A percentile compares a stretch with the other conserved stretches of the same genome.
These are phyloP conservation scores for Hepsetus odoe DNA, from an alignment of 2,113 vertebrate genomes.

Conservation along the genomic window DNA sequence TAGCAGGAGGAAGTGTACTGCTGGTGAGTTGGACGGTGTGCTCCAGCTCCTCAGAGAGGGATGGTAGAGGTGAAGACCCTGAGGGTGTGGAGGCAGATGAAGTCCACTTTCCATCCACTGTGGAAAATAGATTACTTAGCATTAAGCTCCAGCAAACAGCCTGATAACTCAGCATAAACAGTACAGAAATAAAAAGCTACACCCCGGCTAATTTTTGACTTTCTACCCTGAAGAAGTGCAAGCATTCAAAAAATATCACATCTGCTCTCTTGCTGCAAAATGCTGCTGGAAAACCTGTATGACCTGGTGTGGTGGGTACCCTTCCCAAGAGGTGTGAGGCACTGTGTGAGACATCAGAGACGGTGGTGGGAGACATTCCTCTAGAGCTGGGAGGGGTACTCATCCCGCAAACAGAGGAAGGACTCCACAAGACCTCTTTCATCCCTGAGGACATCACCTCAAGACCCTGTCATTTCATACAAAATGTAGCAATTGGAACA, in stretches of 20 bases:
- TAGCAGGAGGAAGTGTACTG: conserved; percentile 45
- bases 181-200: neutral
- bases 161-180: neutral
- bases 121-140: conserved; percentile 13
- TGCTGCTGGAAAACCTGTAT: conserved; percentile 29
- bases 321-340: conserved; percentile 76
- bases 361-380: conserved; percentile 63
- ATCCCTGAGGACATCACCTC: conserved; percentile 53
- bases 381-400: conserved; percentile 81
- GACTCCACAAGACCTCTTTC: conserved; percentile 84
- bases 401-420: conserved; percentile 86
- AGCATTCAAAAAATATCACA: neutral
- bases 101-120: conserved; percentile 80
- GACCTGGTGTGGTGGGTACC: conserved; percentile 79
- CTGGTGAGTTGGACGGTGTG: conserved; percentile 68
- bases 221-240: neutral
- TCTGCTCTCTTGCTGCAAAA: neutral
- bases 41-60: conserved; percentile 75
- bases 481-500: neutral
- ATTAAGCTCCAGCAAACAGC: neutral
- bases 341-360: conserved; percentile 73
- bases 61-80: conserved; percentile 75
- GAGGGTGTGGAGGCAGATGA: conserved; percentile 76
- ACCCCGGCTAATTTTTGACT: neutral
- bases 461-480: conserved; percentile 41